These are phyloP conservation scores for Malthinus flaveolus DNA, from an alignment of 2,888 invertebrate genomes.

Conservation along the genomic window DNA sequence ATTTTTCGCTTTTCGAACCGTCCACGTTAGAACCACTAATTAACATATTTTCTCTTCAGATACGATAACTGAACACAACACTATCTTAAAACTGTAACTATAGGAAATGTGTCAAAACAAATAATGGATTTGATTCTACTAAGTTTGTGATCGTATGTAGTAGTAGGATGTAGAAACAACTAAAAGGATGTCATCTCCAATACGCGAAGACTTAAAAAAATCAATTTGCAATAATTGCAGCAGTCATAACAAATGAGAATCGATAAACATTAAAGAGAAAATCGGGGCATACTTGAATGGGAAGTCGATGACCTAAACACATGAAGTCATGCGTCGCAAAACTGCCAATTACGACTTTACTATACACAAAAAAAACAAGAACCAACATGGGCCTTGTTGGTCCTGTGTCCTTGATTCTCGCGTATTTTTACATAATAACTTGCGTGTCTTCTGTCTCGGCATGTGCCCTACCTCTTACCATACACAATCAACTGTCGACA, in stretches of 20 bases:
- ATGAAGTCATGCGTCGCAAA: constrained; percentile 23
- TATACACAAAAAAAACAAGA: constrained; percentile 5
- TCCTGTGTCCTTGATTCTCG: constrained; percentile 25
- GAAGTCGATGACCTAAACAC: constrained; percentile 33
- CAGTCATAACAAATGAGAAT: constrained; percentile 21
- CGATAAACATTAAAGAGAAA: constrained; percentile 26
- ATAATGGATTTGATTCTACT: too few species aligned
- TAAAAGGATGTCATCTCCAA: too few species aligned
- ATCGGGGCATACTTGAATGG: constrained; percentile 30
- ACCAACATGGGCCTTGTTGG: constrained; percentile 12
- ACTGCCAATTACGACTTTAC: constrained; percentile 16
- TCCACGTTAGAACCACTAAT: too few species aligned
- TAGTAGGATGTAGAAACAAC: too few species aligned
- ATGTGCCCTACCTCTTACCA: constrained; percentile 26
- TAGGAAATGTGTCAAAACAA: too few species aligned
- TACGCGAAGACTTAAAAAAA: background rate
- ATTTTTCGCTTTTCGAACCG: too few species aligned
- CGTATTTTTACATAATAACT: constrained; percentile 23
- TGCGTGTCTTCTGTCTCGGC: constrained; percentile 17
- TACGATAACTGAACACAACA: background rate
- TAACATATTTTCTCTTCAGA: too few species aligned
- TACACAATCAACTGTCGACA: constrained; percentile 18
- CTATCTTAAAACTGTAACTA: background rate
- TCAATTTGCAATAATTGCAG: background rate
- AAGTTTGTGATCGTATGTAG: too few species aligned